Evolutionary conservation across 2,888 invertebrate genomes (phyloP), one percentile per base, ranked within the genome.

Genomic region (Ectobius pallidus): DNA sequence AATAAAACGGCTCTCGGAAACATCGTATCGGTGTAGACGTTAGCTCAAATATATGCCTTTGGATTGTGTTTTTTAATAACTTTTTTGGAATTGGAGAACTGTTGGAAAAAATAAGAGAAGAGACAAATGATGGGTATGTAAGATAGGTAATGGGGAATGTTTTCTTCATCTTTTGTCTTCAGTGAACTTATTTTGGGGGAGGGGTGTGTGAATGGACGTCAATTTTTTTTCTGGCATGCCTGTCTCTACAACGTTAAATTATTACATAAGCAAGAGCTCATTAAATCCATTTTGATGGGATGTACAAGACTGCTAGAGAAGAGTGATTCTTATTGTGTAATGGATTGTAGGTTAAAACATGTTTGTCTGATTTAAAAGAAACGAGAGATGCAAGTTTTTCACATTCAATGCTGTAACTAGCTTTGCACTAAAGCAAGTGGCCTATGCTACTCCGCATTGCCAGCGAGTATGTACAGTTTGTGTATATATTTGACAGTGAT

Each of bases 11-110:
- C 63, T 73, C 52, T 67, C 49, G 30, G 52, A 52, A 65, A 65
- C 71, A 65, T 67, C 69, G 62, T 73, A 69, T 73, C 62, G 69
- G 69, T 73, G 69, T 73, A 69, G 73, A 73, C 39, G 39, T 73
- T 32, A 69, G 69, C 69, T 62, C 73, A 69, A 71, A 69, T 49
- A 69, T 62, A 62, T 69, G 69, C 69, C 69, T 73, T 69, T 69
- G 73, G 69, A 73, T 62, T 69, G 69, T 62, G 69, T 69, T 73
- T 69, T 69, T 69, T 69, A 46, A 65, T 65, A 44, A 44, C 46
- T 46, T 62, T 52, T 63, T 25, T 63, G 65, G 46, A 49, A 44
- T 32, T 61, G 46, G 49, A 20, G 34, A 52, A 69, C 32, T 39
- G 69, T 6, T 58, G 25, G 32, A 30, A 34, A 65, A 44, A 25